phyloP scores from a whole-genome alignment of 2,113 vertebrate species.

The Melanerpes formicivorus region DNA sequence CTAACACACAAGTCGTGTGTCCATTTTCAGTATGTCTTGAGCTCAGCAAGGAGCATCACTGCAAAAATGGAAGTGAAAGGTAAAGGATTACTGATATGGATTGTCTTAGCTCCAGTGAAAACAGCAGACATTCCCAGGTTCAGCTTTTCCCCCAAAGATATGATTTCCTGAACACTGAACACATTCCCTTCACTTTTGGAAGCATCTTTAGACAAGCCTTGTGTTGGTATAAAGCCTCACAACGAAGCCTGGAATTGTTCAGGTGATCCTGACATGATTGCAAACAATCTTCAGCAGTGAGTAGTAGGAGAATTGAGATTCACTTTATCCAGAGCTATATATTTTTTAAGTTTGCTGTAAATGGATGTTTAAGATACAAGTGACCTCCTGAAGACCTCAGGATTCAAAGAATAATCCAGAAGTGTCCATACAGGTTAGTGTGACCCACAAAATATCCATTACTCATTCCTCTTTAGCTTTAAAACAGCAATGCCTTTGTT shows the following conservation, averaged over 20 bases:
- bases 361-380: neutral
- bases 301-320: neutral
- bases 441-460: constrained; percentile 29
- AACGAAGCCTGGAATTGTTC: neutral
- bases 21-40: neutral
- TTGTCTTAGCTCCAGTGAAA: neutral
- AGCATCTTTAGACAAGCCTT: neutral
- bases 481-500: constrained; percentile 43
- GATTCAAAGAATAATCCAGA: constrained; percentile 23
- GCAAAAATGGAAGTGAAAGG: neutral
- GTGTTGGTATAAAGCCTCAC: neutral
- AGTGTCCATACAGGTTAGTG: constrained; percentile 7
- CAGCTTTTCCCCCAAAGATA: neutral
- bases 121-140: neutral
- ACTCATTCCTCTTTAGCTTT: constrained; percentile 18
- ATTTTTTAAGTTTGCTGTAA: constrained; percentile 15
- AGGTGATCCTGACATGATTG: neutral
- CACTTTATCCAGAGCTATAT: neutral
- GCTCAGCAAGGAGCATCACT: neutral
- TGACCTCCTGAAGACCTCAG: constrained; percentile 26
- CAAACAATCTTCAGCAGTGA: neutral
- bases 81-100: neutral
- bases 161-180: neutral
- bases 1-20: accelerated
- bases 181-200: neutral